These are phyloP conservation scores for Peromyscus leucopus DNA, from an alignment of 2,113 vertebrate genomes.

Conservation along the genomic window DNA sequence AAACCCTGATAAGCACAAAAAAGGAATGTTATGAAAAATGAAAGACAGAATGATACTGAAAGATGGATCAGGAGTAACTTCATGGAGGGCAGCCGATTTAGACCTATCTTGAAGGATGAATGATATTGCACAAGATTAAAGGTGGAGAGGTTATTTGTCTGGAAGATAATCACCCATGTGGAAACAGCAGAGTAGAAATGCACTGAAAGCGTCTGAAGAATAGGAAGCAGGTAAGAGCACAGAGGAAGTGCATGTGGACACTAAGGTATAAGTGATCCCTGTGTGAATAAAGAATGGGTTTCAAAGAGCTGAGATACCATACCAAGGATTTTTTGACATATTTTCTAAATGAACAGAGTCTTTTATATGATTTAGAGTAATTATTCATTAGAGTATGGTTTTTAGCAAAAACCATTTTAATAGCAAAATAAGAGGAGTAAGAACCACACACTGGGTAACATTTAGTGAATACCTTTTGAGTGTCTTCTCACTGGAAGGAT, in stretches of 20 bases:
- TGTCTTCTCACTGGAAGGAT: not conserved
- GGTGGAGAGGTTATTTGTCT: not conserved
- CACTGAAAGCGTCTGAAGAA: not conserved
- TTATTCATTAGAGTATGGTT: not conserved
- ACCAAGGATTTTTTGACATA: not conserved
- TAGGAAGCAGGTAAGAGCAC: not conserved
- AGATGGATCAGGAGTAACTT: not conserved
- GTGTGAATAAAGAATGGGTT: not conserved
- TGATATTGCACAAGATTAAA: not conserved
- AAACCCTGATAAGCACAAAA: not conserved
- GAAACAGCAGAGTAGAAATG: not conserved
- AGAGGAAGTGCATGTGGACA: not conserved
- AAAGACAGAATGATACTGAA: not conserved
- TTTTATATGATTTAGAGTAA: not conserved
- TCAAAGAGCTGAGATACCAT: not conserved
- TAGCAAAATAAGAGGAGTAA: not conserved
- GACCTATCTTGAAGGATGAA: not conserved
- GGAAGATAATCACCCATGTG: not conserved
- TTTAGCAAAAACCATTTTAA: slow-evolving; percentile 42
- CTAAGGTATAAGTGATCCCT: not conserved
- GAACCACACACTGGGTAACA: not conserved
- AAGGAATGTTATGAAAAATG: not conserved
- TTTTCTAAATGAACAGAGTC: not conserved
- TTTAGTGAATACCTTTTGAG: not conserved
- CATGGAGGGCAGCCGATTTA: not conserved